Evolutionary conservation across 1,140 invertebrate genomes (phyloP).

Genomic region (Mizuhopecten yessoensis): DNA sequence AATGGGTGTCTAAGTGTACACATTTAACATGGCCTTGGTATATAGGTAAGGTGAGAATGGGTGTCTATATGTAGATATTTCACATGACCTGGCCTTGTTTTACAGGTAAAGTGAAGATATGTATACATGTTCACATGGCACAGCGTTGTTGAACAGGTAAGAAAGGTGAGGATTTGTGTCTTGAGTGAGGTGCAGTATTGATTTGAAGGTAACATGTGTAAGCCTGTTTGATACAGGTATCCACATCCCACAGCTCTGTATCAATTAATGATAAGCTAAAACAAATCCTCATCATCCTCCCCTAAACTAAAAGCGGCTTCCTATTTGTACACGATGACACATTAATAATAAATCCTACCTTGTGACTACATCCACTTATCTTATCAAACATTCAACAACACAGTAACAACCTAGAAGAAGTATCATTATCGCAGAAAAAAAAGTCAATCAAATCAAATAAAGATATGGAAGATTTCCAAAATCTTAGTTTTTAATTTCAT

Average conservation of each 20-base stretch:
- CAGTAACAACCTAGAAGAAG: no score
- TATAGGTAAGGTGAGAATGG: neutral
- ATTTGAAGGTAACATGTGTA: slow-evolving; percentile 2
- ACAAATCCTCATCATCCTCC: neutral
- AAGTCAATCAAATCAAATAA: neutral
- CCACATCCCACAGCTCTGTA: neutral
- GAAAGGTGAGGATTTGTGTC: slow-evolving; percentile 21
- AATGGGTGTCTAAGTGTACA: no score
- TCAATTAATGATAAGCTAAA: slow-evolving; percentile 25
- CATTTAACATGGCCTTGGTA: no score
- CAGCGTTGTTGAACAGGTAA: neutral
- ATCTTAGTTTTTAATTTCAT: neutral
- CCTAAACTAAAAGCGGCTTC: neutral
- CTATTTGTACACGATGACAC: neutral
- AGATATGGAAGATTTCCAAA: neutral
- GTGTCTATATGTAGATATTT: neutral
- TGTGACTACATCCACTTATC: neutral
- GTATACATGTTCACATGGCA: neutral
- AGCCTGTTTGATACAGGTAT: no score
- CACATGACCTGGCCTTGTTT: neutral
- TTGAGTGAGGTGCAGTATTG: slow-evolving; percentile 32
- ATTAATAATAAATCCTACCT: neutral
- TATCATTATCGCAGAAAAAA: neutral
- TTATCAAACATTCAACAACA: no score
- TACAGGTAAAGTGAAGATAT: neutral